Percentiles rank a stretch among this genome's conserved stretches.
Conservation (phyloP, 1,140 invertebrate genomes). For the Mizuhopecten yessoensis region DNA sequence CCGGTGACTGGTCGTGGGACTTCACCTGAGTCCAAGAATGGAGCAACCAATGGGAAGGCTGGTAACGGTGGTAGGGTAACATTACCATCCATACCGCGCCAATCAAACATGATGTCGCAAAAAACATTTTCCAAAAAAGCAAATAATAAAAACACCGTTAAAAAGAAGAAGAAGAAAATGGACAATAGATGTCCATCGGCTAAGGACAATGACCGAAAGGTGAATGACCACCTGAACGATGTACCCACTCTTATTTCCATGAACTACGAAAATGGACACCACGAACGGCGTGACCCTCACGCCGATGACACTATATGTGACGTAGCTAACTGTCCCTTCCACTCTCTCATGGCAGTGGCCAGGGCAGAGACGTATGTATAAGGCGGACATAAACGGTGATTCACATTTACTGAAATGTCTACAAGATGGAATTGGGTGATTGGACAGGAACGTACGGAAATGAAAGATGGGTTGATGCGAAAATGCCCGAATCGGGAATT, state of each 20-base stretch:
- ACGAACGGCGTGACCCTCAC: constrained; percentile 47
- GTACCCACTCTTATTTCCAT: constrained; percentile 69
- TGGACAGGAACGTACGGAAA: too few relatives aligned
- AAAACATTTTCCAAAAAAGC: constrained; percentile 43
- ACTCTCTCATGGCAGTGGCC: constrained; percentile 38
- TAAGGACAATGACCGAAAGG: constrained; percentile 59
- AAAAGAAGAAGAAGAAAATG: constrained; percentile 63
- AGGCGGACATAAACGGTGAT: too few relatives aligned
- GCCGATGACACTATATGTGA: constrained; percentile 62
- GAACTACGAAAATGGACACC: constrained; percentile 60
- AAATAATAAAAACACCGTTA: constrained; percentile 52
- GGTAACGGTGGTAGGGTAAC: constrained; percentile 39
- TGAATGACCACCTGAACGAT: constrained; percentile 69
- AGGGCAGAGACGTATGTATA: neutral
- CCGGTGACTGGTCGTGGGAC: neutral
- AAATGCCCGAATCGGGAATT: too few relatives aligned
- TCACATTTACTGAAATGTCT: too few relatives aligned
- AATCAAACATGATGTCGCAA: constrained; percentile 48
- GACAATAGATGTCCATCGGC: constrained; percentile 58
- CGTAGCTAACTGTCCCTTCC: constrained; percentile 67
- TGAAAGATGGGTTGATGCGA: too few relatives aligned
- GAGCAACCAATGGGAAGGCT: constrained; percentile 44
- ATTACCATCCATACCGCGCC: constrained; percentile 53
- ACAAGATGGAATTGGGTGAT: too few relatives aligned
- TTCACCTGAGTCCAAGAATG: constrained; percentile 45